Evolutionary conservation across 2,113 vertebrate species (phyloP).

Genomic region (Tetraodon nigroviridis): DNA sequence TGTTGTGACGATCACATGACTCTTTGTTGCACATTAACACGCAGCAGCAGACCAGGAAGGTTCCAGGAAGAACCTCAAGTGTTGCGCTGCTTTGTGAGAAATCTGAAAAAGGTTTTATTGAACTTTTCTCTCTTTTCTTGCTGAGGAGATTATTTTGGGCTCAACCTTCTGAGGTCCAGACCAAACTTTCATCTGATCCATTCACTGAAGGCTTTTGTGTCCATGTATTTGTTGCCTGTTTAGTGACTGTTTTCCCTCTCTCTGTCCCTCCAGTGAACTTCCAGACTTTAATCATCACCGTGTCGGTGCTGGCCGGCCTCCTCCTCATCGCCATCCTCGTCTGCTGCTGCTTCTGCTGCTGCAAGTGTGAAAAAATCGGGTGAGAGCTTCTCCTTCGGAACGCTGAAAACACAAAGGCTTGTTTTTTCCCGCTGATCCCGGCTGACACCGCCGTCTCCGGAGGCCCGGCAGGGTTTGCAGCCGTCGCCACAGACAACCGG

Average conservation of each 20-base stretch:
- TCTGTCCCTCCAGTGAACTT: slow-evolving; percentile 83
- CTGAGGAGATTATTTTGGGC: background rate
- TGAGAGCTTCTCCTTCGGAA: slow-evolving; percentile 60
- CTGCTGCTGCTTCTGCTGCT: slow-evolving; percentile 82
- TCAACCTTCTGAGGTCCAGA: background rate
- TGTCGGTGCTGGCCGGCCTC: slow-evolving; percentile 80
- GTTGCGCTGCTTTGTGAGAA: too few relatives aligned
- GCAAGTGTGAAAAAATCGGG: slow-evolving; percentile 74
- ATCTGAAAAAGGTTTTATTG: background rate
- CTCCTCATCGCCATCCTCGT: slow-evolving; percentile 74
- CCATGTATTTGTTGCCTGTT: background rate
- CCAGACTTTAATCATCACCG: slow-evolving; percentile 85
- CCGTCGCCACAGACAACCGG: slow-evolving; percentile 18
- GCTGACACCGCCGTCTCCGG: slow-evolving; percentile 63
- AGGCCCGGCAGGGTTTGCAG: slow-evolving; percentile 44
- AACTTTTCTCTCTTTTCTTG: background rate
- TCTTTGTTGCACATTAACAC: too few relatives aligned
- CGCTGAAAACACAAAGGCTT: slow-evolving; percentile 49
- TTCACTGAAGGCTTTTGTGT: too few relatives aligned
- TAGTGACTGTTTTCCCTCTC: background rate
- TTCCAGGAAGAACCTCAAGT: too few relatives aligned
- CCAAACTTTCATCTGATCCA: background rate
- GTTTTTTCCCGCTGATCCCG: slow-evolving; percentile 30
- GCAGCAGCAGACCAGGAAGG: too few relatives aligned
- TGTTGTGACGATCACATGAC: too few relatives aligned